Percentiles rank a stretch among this genome's conserved stretches.
Evolutionary conservation across 2,113 vertebrate genomes (phyloP).

Genomic region (Prionailurus bengalensis): DNA sequence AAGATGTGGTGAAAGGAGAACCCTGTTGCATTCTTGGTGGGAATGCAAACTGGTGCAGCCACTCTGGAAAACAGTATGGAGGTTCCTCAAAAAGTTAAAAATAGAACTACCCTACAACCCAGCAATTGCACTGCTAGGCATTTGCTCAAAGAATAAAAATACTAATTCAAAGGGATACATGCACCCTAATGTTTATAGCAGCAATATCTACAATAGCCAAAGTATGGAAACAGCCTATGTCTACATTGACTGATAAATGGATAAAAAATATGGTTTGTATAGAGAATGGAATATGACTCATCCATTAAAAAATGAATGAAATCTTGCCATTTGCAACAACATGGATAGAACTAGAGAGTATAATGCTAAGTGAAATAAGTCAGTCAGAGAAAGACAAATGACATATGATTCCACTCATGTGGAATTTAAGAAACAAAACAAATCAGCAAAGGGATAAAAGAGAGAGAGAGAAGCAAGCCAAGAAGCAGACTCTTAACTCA

Average conservation of each 20-base stretch:
- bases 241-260: not conserved
- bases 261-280: not conserved
- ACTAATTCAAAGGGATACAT: not conserved
- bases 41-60: not conserved
- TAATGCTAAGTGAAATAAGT: not conserved
- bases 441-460: not conserved
- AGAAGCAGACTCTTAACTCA: not conserved
- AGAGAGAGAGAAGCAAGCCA: not conserved
- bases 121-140: not conserved
- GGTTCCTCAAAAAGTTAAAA: not conserved
- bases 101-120: not conserved
- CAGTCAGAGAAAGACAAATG: not conserved
- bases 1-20: not conserved
- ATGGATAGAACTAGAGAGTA: not conserved
- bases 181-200: not conserved
- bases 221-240: not conserved
- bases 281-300: not conserved
- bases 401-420: not conserved
- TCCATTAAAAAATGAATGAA: not conserved
- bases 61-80: not conserved
- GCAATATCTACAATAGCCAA: not conserved
- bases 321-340: not conserved
- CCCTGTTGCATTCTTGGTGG: not conserved
- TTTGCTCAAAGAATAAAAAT: not conserved
- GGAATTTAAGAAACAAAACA: not conserved